Evolutionary conservation across 2,888 invertebrate genomes (phyloP), one percentile per base, ranked within the genome.

Genomic region (Dryobotodes eremita): DNA sequence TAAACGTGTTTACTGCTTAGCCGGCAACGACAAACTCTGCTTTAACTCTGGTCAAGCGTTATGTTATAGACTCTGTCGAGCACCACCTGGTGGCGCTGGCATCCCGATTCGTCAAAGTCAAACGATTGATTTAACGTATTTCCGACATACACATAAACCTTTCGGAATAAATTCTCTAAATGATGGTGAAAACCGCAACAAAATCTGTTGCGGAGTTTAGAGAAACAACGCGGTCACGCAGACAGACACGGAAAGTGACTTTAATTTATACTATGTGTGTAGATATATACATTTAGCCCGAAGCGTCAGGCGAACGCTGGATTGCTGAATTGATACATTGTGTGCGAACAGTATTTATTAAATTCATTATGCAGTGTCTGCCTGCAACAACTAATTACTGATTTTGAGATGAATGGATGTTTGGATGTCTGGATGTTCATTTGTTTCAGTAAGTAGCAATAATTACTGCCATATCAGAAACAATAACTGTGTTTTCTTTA

Each of bases 261-360:
- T 36, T n/a, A n/a, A n/a, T n/a, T n/a, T n/a, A n/a, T n/a, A n/a
- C n/a, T n/a, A n/a, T n/a, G n/a, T n/a, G n/a, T n/a, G n/a, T n/a
- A n/a, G n/a, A n/a, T n/a, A n/a, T n/a, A n/a, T n/a, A n/a, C n/a
- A n/a, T n/a, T 74, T 36, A 68, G 11, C 4, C 11, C 42, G 31
- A 70, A 69, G 72, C 55, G 36, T 53, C 71, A 68, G 17, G 26
- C 46, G 42, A 48, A 20, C 5, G 11, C 46, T 72, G 26, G 15
- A 36, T 20, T 36, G 46, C 36, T 73, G 73, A 81, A 84, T 85
- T 81, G 70, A 81, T 85, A 77, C 23, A 81, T 70, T 81, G 74
- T 85, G 20, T 61, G 81, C 55, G 59, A 61, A 42, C n/a, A 31
- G 70, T 57, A 64, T 70, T 75, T 46, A 55, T 73, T 75, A 68